Conservation (phyloP, 2,888 invertebrate genomes). For the Resseliella maxima region DNA sequence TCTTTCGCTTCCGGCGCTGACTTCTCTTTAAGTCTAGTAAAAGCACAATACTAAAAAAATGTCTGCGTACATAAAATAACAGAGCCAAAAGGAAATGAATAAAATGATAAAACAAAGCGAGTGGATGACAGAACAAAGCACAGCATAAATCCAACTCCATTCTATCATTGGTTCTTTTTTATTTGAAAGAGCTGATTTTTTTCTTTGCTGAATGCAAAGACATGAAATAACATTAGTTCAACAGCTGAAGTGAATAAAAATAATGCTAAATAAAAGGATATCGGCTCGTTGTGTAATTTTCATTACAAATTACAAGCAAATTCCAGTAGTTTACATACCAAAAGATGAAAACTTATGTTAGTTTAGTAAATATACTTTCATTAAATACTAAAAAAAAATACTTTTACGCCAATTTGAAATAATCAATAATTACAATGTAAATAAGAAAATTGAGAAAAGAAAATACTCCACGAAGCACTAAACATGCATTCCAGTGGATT, state of each 20-base stretch:
- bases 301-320: neutral
- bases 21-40: neutral
- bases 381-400: too few species aligned
- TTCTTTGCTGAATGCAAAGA: neutral
- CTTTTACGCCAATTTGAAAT: too few species aligned
- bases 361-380: too few species aligned
- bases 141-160: slow-evolving; percentile 34
- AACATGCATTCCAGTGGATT: too few species aligned
- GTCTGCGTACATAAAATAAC: neutral
- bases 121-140: slow-evolving; percentile 7
- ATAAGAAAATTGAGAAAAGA: too few species aligned
- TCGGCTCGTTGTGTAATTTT: neutral
- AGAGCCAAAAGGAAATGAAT: neutral
- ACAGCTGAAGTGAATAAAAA: neutral
- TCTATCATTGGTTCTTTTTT: neutral
- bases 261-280: slow-evolving; percentile 15
- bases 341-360: neutral
- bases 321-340: neutral
- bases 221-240: neutral
- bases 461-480: too few species aligned
- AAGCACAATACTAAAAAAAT: neutral
- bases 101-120: slow-evolving; percentile 44
- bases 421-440: too few species aligned
- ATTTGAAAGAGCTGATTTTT: neutral
- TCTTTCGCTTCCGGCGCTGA: slow-evolving; percentile 15